A percentile compares a stretch with the other conserved stretches of the same genome.
phyloP scores from a whole-genome alignment of 2,888 invertebrate species.

The Spicauda simplicius region DNA sequence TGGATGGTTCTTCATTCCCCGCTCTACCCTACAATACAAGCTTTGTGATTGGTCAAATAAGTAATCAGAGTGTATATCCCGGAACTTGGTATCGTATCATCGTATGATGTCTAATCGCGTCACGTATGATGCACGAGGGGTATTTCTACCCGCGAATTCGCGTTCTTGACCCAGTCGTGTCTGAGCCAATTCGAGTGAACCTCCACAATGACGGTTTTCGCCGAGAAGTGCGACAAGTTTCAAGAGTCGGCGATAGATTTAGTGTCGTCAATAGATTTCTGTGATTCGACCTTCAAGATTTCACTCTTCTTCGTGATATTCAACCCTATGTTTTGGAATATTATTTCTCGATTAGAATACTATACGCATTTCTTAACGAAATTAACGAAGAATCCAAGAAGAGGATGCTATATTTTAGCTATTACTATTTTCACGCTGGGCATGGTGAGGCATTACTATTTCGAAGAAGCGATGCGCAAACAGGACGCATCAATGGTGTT shows the following conservation, averaged over 20 bases:
- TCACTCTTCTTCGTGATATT: conserved; percentile 39
- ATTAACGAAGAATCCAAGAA: conserved; percentile 34
- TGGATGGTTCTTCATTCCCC: background rate
- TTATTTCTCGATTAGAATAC: conserved; percentile 38
- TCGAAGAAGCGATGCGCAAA: conserved; percentile 40
- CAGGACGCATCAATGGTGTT: conserved; percentile 34
- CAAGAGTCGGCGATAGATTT: conserved; percentile 33
- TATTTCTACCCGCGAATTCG: conserved; percentile 19
- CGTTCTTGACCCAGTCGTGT: conserved; percentile 16
- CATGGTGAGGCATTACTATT: conserved; percentile 40
- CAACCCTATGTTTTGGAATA: conserved; percentile 42
- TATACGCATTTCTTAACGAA: conserved; percentile 41
- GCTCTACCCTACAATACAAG: conserved; percentile 4
- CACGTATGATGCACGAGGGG: conserved; percentile 4
- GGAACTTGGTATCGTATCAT: conserved; percentile 7
- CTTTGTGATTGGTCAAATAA: conserved; percentile 24
- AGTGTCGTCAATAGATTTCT: conserved; percentile 35
- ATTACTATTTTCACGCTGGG: conserved; percentile 37
- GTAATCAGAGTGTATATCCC: conserved; percentile 4
- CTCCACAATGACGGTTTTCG: conserved; percentile 16
- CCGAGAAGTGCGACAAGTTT: conserved; percentile 31
- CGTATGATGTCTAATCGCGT: conserved; percentile 10
- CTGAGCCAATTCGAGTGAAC: conserved; percentile 1
- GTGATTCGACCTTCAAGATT: conserved; percentile 37
- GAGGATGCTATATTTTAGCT: conserved; percentile 38